Evolutionary conservation across 2,888 invertebrate genomes (phyloP).

Genomic region (Dolomedes plantarius): DNA sequence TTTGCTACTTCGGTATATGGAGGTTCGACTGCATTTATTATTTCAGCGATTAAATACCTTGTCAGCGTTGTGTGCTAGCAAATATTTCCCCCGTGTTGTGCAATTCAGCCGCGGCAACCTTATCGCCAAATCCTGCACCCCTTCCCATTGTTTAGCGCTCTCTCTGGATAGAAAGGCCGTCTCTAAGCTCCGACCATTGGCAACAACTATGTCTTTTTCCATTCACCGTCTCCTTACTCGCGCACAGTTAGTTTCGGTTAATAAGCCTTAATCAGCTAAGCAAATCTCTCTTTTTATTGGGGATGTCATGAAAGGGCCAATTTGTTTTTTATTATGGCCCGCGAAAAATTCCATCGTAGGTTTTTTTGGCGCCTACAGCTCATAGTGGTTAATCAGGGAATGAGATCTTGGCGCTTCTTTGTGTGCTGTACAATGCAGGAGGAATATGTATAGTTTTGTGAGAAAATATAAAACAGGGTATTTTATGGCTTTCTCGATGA

Average conservation of each 20-base stretch:
- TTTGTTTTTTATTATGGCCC: constrained; percentile 58
- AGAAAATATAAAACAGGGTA: neutral
- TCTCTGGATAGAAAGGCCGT: constrained; percentile 21
- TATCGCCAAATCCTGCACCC: constrained; percentile 37
- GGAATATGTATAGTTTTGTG: constrained; percentile 10
- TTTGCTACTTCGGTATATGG: no score
- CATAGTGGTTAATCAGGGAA: constrained; percentile 57
- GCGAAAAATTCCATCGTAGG: constrained; percentile 59
- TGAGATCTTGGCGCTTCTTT: constrained; percentile 59
- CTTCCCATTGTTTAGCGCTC: constrained; percentile 10
- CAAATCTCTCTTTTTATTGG: constrained; percentile 68
- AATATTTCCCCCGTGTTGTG: no score
- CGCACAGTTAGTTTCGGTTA: constrained; percentile 64
- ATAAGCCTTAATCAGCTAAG: constrained; percentile 67
- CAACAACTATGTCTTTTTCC: constrained; percentile 59
- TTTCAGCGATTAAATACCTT: no score
- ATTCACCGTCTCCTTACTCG: constrained; percentile 23
- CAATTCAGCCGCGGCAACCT: no score
- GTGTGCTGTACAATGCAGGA: constrained; percentile 21
- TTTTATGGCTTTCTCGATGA: constrained; percentile 18
- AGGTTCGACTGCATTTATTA: no score
- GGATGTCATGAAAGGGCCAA: constrained; percentile 53
- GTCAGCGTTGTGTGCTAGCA: no score
- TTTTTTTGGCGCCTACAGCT: constrained; percentile 28
- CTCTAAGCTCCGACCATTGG: constrained; percentile 25